These are phyloP conservation scores for Alloplasta piceator DNA, from an alignment of 2,888 invertebrate genomes.

Conservation along the genomic window DNA sequence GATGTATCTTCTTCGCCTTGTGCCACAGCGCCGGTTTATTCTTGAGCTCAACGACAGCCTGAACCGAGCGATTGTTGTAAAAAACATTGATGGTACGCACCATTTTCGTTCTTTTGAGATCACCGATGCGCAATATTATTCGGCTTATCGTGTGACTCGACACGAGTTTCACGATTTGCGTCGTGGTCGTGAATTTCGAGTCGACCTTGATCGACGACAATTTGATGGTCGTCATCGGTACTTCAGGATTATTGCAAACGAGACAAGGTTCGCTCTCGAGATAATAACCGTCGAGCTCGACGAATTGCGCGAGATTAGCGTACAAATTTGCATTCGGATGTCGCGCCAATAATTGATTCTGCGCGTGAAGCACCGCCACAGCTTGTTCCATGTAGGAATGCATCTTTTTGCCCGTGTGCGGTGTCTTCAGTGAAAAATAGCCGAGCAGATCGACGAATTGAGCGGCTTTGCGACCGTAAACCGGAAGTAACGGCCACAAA, in stretches of 20 bases:
- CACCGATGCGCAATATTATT: conserved; percentile 96
- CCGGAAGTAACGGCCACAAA: conserved; percentile 95
- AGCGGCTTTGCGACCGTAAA: conserved; percentile 96
- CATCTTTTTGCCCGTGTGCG: conserved; percentile 88
- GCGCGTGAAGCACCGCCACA: conserved; percentile 92
- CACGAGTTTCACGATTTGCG: conserved; percentile 97
- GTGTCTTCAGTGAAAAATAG: conserved; percentile 95
- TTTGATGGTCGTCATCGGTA: conserved; percentile 95
- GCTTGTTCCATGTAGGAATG: conserved; percentile 93
- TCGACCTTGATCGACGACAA: conserved; percentile 97
- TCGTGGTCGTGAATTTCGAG: conserved; percentile 98
- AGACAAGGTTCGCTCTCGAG: conserved; percentile 98
- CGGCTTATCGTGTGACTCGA: conserved; percentile 98
- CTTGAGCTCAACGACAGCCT: conserved; percentile 98
- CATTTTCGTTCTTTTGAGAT: conserved; percentile 98
- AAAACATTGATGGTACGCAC: conserved; percentile 97
- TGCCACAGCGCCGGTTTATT: conserved; percentile 99
- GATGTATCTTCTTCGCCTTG: conserved; percentile 95
- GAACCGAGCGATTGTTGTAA: conserved; percentile 97
- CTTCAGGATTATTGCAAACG: conserved; percentile 99
- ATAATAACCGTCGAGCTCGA: conserved; percentile 98
- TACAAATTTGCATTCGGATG: conserved; percentile 98
- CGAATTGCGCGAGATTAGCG: conserved; percentile 95
- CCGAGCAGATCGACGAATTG: conserved; percentile 98
- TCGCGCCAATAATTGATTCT: conserved; percentile 93